These are phyloP conservation scores for Plagodis pulveraria DNA, from an alignment of 2,888 invertebrate genomes.

Conservation along the genomic window DNA sequence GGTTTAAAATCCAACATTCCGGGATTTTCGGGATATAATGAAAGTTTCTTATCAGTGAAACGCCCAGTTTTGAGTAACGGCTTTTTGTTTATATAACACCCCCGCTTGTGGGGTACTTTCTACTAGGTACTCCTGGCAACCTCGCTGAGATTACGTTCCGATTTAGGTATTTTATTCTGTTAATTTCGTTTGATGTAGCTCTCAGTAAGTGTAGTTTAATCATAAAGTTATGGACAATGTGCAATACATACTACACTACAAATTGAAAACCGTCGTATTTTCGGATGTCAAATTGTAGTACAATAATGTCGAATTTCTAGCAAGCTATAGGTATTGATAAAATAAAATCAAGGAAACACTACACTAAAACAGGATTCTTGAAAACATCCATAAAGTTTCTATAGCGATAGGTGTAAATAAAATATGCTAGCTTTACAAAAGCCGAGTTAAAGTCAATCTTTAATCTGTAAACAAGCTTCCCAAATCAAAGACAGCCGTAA, in stretches of 20 bases:
- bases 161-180: conserved; percentile 17
- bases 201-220: background rate
- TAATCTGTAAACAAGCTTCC: conserved; percentile 24
- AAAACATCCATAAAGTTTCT: too few species aligned
- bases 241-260: too few species aligned
- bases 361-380: too few species aligned
- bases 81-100: conserved; percentile 58
- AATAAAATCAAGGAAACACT: too few species aligned
- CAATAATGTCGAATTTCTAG: background rate
- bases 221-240: background rate
- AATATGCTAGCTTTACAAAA: background rate
- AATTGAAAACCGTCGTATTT: too few species aligned
- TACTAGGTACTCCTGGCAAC: conserved; percentile 26
- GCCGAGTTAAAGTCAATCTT: background rate
- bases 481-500: conserved; percentile 29
- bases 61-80: conserved; percentile 78
- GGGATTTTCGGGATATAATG: conserved; percentile 76
- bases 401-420: too few species aligned
- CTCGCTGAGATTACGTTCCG: conserved; percentile 31
- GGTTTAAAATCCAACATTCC: conserved; percentile 81
- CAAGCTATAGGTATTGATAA: background rate
- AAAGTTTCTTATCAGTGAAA: conserved; percentile 81
- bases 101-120: conserved; percentile 38
- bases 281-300: too few species aligned
- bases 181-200: conserved; percentile 5